Percentiles rank a stretch among this genome's conserved stretches.
Evolutionary conservation across 1,140 invertebrate species (phyloP).

Genomic region (Danaus melanippus): DNA sequence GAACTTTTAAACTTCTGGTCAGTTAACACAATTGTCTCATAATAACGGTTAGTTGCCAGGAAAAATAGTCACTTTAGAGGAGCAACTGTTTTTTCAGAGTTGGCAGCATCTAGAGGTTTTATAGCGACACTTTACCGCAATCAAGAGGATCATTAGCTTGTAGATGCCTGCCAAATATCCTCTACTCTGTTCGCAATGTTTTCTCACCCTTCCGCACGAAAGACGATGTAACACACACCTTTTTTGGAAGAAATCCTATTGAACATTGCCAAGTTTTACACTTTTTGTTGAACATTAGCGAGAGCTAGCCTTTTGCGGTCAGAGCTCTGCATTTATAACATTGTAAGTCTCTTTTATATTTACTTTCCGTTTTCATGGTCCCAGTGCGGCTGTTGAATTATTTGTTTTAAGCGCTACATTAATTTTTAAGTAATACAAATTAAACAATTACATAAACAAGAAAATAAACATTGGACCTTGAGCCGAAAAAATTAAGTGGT

Average conservation of each 20-base stretch:
- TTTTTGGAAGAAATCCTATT: constrained; percentile 46
- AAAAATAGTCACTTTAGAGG: constrained; percentile 63
- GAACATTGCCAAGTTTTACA: constrained; percentile 47
- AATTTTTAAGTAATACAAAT: constrained; percentile 31
- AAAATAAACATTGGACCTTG: constrained; percentile 22
- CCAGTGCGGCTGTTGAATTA: no score
- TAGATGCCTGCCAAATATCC: constrained; percentile 66
- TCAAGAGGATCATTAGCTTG: constrained; percentile 68
- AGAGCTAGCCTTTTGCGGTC: constrained; percentile 16
- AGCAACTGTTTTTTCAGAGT: constrained; percentile 64
- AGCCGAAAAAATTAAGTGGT: constrained; percentile 37
- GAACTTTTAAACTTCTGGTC: constrained; percentile 30
- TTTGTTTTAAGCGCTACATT: constrained; percentile 6
- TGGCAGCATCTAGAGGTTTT: constrained; percentile 66
- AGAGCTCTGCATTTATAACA: constrained; percentile 13
- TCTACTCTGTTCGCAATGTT: constrained; percentile 48
- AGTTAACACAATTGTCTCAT: constrained; percentile 66
- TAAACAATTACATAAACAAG: constrained; percentile 34
- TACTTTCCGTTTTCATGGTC: constrained; percentile 1
- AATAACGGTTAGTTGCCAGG: constrained; percentile 59
- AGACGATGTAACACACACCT: constrained; percentile 57
- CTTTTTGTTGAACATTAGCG: constrained; percentile 32
- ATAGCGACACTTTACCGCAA: constrained; percentile 68
- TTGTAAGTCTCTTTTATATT: constrained; percentile 14
- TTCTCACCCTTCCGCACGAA: constrained; percentile 55